phyloP scores from a whole-genome alignment of 2,888 invertebrate species.

The Caenorhabditis macrosperma region DNA sequence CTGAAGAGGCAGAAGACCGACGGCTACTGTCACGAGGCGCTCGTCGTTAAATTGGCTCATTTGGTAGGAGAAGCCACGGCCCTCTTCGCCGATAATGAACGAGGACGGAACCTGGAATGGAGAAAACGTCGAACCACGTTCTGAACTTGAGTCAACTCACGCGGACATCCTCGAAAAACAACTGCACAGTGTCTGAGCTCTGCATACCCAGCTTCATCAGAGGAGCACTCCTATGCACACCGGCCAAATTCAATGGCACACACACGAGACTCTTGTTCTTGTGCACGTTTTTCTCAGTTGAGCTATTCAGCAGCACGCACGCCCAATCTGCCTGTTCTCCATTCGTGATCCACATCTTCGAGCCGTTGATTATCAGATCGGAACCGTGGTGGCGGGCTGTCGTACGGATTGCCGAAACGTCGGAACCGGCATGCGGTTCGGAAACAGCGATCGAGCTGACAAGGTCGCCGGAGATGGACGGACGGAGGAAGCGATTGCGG shows the following conservation, averaged over 20 bases:
- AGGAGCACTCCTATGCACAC: slow-evolving; percentile 79
- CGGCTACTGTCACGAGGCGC: slow-evolving; percentile 81
- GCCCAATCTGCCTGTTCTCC: slow-evolving; percentile 83
- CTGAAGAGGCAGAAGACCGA: slow-evolving; percentile 80
- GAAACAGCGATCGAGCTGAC: slow-evolving; percentile 83
- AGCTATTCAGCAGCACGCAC: slow-evolving; percentile 83
- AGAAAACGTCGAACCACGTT: neutral
- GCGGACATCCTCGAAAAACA: slow-evolving; percentile 83
- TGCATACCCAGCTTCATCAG: slow-evolving; percentile 83
- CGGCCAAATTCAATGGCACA: slow-evolving; percentile 81
- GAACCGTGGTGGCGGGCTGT: slow-evolving; percentile 81
- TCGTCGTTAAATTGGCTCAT: slow-evolving; percentile 84
- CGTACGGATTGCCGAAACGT: slow-evolving; percentile 83
- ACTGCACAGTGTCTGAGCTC: slow-evolving; percentile 83
- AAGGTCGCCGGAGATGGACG: slow-evolving; percentile 82
- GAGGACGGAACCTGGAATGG: slow-evolving; percentile 82
- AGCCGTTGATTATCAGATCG: slow-evolving; percentile 83
- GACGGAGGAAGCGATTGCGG: slow-evolving; percentile 82
- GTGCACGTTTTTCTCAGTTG: slow-evolving; percentile 81
- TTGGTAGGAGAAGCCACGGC: slow-evolving; percentile 83
- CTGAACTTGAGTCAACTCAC: slow-evolving; percentile 11
- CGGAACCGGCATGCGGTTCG: slow-evolving; percentile 83
- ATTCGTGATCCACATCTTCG: slow-evolving; percentile 84
- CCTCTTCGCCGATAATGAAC: slow-evolving; percentile 83
- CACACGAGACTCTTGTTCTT: slow-evolving; percentile 83